These are phyloP conservation scores for Stichodactyla helianthus DNA, from an alignment of 64 coral and sea anemone species.

Conservation along the genomic window DNA sequence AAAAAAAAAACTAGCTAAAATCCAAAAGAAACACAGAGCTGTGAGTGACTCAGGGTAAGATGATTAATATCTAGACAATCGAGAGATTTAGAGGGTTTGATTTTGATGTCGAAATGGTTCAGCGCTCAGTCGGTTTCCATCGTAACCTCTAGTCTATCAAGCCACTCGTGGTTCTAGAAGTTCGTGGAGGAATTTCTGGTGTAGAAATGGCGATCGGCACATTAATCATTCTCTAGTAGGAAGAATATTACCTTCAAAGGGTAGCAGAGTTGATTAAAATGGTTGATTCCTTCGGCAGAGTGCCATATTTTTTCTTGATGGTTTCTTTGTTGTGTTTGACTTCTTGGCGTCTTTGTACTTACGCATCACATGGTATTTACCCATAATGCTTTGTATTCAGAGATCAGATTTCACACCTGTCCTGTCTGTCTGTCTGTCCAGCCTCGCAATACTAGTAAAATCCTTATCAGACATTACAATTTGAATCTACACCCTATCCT, in stretches of 20 bases:
- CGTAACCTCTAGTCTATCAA: neutral
- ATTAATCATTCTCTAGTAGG: neutral
- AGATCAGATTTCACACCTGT: neutral
- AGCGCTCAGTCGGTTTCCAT: neutral
- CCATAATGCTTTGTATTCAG: constrained; percentile 6
- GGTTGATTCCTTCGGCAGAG: neutral
- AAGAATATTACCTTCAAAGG: neutral
- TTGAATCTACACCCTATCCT: neutral
- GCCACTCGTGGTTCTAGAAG: neutral
- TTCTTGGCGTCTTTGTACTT: constrained; percentile 18
- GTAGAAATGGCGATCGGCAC: neutral
- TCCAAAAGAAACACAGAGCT: neutral
- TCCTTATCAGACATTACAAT: neutral
- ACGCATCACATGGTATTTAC: constrained; percentile 6
- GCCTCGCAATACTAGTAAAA: too few species aligned
- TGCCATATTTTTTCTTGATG: neutral
- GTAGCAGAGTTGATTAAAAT: neutral
- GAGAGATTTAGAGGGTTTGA: neutral
- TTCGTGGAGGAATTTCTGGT: neutral
- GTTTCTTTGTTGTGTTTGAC: neutral
- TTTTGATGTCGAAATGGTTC: neutral
- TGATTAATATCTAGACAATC: neutral
- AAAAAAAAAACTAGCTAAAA: neutral
- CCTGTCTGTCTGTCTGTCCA: neutral
- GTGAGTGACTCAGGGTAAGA: neutral